These are phyloP conservation scores for Myopa tessellatipennis DNA, from an alignment of 2,888 invertebrate genomes.

Conservation along the genomic window DNA sequence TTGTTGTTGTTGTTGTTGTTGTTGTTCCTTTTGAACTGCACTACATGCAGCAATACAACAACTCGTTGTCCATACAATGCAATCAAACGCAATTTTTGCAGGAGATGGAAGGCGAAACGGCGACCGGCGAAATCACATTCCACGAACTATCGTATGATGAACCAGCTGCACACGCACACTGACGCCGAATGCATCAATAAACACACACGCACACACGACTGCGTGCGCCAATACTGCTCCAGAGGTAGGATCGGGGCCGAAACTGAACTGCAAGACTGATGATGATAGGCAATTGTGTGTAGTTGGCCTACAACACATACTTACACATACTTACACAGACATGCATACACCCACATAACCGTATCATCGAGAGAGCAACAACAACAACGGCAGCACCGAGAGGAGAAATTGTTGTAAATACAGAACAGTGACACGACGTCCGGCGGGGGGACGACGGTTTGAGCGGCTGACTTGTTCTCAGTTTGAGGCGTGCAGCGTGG, in stretches of 20 bases:
- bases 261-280: neutral
- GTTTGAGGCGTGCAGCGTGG: neutral
- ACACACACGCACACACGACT: neutral
- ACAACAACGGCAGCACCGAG: neutral
- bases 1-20: neutral
- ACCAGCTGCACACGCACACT: conserved; percentile 29
- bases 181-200: neutral
- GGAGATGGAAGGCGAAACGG: neutral
- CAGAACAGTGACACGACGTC: conserved; percentile 22
- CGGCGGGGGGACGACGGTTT: neutral
- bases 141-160: neutral
- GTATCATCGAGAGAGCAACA: neutral
- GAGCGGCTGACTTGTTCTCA: neutral
- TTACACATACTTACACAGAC: neutral
- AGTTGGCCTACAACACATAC: conserved; percentile 9
- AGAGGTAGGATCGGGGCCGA: conserved; percentile 7
- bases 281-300: neutral
- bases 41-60: neutral
- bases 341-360: neutral
- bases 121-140: conserved; percentile 32
- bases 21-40: neutral
- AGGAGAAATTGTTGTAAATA: conserved; percentile 15
- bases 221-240: neutral
- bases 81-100: neutral
- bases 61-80: neutral